These are phyloP conservation scores for Sialis fuliginosa DNA, from an alignment of 2,888 invertebrate species.

Conservation along the genomic window DNA sequence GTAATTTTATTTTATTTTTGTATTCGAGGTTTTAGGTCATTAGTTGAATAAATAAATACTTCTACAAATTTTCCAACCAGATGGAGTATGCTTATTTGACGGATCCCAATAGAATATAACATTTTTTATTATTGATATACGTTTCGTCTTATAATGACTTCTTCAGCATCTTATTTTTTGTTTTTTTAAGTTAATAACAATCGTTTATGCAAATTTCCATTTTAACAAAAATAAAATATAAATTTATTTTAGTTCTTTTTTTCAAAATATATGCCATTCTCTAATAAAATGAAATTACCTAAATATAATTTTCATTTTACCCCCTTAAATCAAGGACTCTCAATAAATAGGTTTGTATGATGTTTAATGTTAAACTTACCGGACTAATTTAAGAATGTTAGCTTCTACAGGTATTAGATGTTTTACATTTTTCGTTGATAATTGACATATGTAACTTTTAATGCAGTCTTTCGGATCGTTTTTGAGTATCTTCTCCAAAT, in stretches of 20 bases:
- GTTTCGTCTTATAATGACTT: too few species aligned
- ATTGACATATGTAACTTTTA: conserved; percentile 26
- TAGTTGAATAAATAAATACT: too few species aligned
- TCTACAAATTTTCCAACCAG: too few species aligned
- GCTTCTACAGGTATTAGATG: conserved; percentile 17
- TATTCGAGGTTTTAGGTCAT: too few species aligned
- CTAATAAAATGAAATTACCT: neutral
- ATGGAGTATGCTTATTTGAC: too few species aligned
- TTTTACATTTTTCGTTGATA: conserved; percentile 19
- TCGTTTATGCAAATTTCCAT: too few species aligned
- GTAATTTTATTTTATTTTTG: too few species aligned
- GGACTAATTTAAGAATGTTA: conserved; percentile 18
- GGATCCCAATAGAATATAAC: too few species aligned
- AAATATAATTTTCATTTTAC: neutral
- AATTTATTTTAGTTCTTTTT: neutral
- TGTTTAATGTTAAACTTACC: conserved; percentile 13
- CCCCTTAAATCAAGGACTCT: neutral
- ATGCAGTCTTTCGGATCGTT: conserved; percentile 27
- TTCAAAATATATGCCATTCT: neutral
- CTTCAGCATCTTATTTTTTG: too few species aligned
- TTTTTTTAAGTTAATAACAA: too few species aligned
- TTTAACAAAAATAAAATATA: too few species aligned
- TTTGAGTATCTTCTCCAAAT: conserved; percentile 20
- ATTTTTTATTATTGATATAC: too few species aligned
- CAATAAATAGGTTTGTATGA: neutral